phyloP scores from a whole-genome alignment of 2,113 vertebrate species.

The Corapipo altera region DNA sequence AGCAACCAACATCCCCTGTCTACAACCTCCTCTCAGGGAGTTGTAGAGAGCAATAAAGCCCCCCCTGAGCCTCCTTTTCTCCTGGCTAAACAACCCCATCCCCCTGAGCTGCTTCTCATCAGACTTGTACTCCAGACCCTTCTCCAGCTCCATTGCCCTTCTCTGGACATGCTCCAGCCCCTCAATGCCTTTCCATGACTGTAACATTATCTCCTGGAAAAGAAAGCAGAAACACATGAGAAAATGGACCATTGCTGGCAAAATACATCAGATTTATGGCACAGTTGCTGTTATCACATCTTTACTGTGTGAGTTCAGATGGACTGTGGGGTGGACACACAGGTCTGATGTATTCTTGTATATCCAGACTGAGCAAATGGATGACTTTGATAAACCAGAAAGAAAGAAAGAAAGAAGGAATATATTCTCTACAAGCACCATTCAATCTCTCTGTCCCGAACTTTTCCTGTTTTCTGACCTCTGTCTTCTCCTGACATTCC shows the following conservation, averaged over 20 bases:
- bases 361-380: neutral
- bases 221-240: neutral
- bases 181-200: neutral
- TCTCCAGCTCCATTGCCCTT: neutral
- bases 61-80: neutral
- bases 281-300: neutral
- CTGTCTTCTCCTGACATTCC: neutral
- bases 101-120: neutral
- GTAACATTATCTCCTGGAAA: neutral
- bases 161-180: neutral
- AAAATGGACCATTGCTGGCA: neutral
- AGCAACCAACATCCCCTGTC: too few relatives aligned
- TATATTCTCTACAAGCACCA: neutral
- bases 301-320: fast-evolving
- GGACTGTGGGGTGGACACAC: too few relatives aligned
- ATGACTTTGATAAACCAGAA: neutral
- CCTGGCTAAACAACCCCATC: neutral
- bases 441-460: neutral
- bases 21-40: neutral
- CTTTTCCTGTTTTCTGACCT: neutral
- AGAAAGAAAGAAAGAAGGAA: neutral
- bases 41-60: neutral
- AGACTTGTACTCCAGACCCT: neutral
- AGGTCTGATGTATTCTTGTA: neutral
- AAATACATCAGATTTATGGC: neutral